Evolutionary conservation across 2,888 invertebrate species (phyloP), one percentile per base, ranked within the genome.

Genomic region (Scaptomyza caliginosa): DNA sequence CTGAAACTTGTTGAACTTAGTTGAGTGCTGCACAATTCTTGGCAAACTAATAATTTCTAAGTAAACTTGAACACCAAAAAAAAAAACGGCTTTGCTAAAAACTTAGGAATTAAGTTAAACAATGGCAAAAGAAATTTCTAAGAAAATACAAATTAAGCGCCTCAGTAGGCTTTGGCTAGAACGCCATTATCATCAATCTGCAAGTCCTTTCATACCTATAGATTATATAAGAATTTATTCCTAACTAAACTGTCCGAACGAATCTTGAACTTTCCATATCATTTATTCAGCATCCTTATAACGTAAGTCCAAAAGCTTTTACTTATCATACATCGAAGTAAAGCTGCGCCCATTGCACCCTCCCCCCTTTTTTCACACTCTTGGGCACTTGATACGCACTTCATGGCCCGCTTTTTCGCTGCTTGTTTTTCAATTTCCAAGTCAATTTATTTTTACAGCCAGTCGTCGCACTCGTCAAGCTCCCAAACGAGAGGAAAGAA

Each of bases 381-480:
- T 45, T 28, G 8, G 38, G 40, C 77, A 76, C 80, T 73, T 79
- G 65, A 69, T 65, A 63, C 71, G 51, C 74, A 68, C 74, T 74
- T 76, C 69, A 58, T 48, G 58, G 57, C 42, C 48, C 74, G 70
- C 49, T 76, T 64, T 67, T 77, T 82, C 62, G 69, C 56, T 56
- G 62, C 48, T 67, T 51, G 45, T 67, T 81, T 80, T 86, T 84
- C 87, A 86, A 86, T 86, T 86, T 86, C 83, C 84, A 86, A 86
- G 80, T 86, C 87, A 86, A 83, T 83, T 83, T 83, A 85, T 85
- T 83, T 83, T 86, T 79, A 83, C 85, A 82, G 71, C 75, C 68
- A 66, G 71, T 56, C 67, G 57, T 64, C 66, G 66, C 32, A 32
- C 32, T 32, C 58, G 28, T 77, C 46, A 65, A 78, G 55, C 42